A percentile compares a stretch with the other conserved stretches of the same genome.
These are phyloP conservation scores for Actinopyga echinites DNA, from an alignment of 53 echinoderm and acorn worm species.

Conservation along the genomic window DNA sequence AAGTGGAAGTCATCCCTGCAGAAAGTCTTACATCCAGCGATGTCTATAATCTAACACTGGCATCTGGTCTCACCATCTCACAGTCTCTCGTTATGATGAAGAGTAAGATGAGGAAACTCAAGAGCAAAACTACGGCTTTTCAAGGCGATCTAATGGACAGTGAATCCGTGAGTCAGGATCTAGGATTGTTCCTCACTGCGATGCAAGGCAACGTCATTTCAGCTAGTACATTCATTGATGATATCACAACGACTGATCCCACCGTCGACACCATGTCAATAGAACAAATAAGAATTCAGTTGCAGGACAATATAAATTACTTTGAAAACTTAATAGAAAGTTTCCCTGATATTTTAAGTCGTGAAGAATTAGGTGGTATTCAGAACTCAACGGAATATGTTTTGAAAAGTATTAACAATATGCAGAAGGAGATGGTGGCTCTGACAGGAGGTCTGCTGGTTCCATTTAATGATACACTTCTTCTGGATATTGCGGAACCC, in stretches of 20 bases:
- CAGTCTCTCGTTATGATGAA: slow-evolving; percentile 65
- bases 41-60: slow-evolving; percentile 68
- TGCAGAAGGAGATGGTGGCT: slow-evolving; percentile 9
- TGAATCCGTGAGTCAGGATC: neutral
- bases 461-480: neutral
- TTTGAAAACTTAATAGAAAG: neutral
- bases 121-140: slow-evolving; percentile 2
- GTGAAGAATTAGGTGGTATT: neutral
- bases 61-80: slow-evolving; percentile 74
- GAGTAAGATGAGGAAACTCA: slow-evolving; percentile 13
- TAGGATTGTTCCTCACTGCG: neutral
- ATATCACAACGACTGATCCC: neutral
- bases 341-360: neutral
- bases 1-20: slow-evolving; percentile 46
- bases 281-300: neutral
- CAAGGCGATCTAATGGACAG: slow-evolving; percentile 1
- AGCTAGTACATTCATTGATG: neutral
- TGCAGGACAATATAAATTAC: neutral
- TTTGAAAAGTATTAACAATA: neutral
- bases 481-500: neutral
- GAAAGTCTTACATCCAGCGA: slow-evolving; percentile 52
- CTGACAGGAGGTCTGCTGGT: neutral
- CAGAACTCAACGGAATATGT: neutral
- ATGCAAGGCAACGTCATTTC: neutral
- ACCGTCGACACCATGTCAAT: neutral